These are phyloP conservation scores for Diorhabda sublineata DNA, from an alignment of 1,140 invertebrate genomes.

Conservation along the genomic window DNA sequence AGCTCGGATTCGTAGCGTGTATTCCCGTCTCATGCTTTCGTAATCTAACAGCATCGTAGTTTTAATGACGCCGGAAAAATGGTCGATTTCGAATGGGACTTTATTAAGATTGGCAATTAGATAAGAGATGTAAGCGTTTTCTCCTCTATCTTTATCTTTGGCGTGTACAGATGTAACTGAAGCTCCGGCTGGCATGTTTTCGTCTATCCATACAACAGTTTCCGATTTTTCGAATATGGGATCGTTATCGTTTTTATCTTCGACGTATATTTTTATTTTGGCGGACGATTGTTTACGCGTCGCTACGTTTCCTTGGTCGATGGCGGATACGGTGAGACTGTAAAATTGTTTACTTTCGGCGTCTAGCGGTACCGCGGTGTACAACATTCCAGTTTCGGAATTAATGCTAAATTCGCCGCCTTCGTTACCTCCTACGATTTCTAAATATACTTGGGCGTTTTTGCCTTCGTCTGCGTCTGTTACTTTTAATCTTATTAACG, in stretches of 20 bases:
- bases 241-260: constrained; percentile 91
- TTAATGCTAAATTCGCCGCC: constrained; percentile 84
- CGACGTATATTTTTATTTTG: constrained; percentile 81
- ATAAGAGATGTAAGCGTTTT: constrained; percentile 94
- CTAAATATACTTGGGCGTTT: constrained; percentile 79
- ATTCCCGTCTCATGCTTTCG: constrained; percentile 82
- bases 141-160: constrained; percentile 83
- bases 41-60: constrained; percentile 83
- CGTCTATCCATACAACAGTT: constrained; percentile 66
- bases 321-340: constrained; percentile 84
- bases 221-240: constrained; percentile 75
- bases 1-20: constrained; percentile 77
- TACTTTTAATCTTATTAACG: constrained; percentile 80
- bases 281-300: constrained; percentile 81
- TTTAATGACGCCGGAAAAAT: constrained; percentile 83
- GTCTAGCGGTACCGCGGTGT: constrained; percentile 79
- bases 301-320: constrained; percentile 82
- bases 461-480: constrained; percentile 77
- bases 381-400: constrained; percentile 83
- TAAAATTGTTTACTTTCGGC: constrained; percentile 85
- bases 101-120: constrained; percentile 84
- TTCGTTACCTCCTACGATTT: constrained; percentile 90
- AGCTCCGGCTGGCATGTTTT: constrained; percentile 83
- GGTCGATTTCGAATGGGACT: constrained; percentile 93
- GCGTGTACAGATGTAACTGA: constrained; percentile 79